Evolutionary conservation across 1,140 invertebrate species (phyloP), one percentile per base, ranked within the genome.

Genomic region (Maniola jurtina): DNA sequence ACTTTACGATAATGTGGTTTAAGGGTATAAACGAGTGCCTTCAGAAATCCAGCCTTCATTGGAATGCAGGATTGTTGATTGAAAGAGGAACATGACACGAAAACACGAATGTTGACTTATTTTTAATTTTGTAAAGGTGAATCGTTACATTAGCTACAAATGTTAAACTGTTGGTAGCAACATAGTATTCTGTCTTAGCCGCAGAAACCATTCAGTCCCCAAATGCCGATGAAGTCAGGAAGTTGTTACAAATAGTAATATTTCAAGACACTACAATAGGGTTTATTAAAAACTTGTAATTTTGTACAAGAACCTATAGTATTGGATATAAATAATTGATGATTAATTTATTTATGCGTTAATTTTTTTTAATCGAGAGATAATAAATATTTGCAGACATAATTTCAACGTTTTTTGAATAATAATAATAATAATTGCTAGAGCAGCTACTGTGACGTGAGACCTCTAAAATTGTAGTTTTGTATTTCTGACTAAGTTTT

Each of bases 11-110:
- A 75, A 75, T 75, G 70, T 81, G 74, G 75, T 84, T 71, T 87
- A 87, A 87, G 81, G 84, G 85, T 88, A 81, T 83, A 79, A 88
- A 88, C 88, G 83, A 90, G 88, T 90, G 88, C 88, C 88, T 90
- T 90, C 81, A 81, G 77, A 84, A 83, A 84, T 90, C 88, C 86
- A 88, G 88, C 88, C 86, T 90, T 88, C 84, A 79, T 66, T 70
- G 79, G 81, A 86, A 82, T 71, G 83, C 86, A 77, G 83, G 83
- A 84, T 86, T 83, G 81, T 84, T 82, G 85, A 83, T 82, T 78
- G 83, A 79, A 79, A 77, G 77, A 76, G 71, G 71, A 76, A 81
- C 70, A 75, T 75, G 70, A 70, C 75, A 74, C 64, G 72, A 73
- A 65, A 66, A 61, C 54, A 76, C 69, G 52, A 68, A 36, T 57